These are phyloP conservation scores for Magallana angulata DNA, from an alignment of 1,140 invertebrate species.

Conservation along the genomic window DNA sequence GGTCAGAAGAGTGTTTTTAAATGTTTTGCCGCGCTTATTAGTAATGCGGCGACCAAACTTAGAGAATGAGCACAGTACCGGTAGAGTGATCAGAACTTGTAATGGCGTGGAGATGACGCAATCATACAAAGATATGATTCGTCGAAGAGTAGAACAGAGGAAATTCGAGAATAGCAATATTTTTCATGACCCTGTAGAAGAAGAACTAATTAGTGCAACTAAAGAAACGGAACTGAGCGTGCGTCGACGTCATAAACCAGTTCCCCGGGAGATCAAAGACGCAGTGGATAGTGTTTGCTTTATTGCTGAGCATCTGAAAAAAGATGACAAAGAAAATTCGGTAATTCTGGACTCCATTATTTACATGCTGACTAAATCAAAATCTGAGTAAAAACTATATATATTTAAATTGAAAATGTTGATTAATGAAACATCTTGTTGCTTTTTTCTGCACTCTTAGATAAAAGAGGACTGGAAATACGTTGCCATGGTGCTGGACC, in stretches of 20 bases:
- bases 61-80: conserved; percentile 77
- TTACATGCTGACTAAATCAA: too few relatives aligned
- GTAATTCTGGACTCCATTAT: conserved; percentile 51
- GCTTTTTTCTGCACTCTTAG: conserved; percentile 59
- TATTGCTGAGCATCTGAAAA: conserved; percentile 97
- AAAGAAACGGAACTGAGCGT: conserved; percentile 28
- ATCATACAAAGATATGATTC: conserved; percentile 35
- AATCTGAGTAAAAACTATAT: too few relatives aligned
- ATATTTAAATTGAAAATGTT: too few relatives aligned
- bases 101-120: conserved; percentile 89
- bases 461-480: conserved; percentile 80
- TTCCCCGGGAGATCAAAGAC: conserved; percentile 88
- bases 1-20: conserved; percentile 94
- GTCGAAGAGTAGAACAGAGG: conserved; percentile 15
- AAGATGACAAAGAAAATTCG: conserved; percentile 73
- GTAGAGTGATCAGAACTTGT: conserved; percentile 86
- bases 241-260: conserved; percentile 17
- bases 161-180: background rate
- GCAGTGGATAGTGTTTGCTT: conserved; percentile 96
- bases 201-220: background rate
- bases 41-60: conserved; percentile 75
- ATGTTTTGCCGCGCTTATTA: conserved; percentile 88
- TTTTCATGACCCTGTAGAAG: conserved; percentile 5
- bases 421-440: too few relatives aligned
- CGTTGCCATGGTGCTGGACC: conserved; percentile 79